Evolutionary conservation across 2,113 vertebrate species (phyloP).

Genomic region (Ophthalmolycus amberensis): DNA sequence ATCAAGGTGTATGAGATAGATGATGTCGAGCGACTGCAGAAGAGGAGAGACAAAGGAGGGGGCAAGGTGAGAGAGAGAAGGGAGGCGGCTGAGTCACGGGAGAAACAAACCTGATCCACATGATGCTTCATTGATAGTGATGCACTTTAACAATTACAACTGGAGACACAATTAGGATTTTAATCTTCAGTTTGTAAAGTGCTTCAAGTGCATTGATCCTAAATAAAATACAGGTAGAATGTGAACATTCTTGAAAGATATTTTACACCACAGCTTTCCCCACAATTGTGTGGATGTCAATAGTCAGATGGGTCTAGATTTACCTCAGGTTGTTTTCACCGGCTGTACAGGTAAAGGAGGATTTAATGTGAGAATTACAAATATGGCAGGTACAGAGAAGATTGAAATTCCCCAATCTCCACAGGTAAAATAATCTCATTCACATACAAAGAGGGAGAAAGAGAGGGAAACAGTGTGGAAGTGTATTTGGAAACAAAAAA

Average conservation of each 20-base stretch:
- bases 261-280: neutral
- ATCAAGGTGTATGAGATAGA: slow-evolving; percentile 99
- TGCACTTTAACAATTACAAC: neutral
- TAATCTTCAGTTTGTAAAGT: neutral
- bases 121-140: neutral
- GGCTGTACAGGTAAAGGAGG: neutral
- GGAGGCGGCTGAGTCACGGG: neutral
- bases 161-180: neutral
- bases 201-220: neutral
- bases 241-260: neutral
- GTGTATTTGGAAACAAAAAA: neutral
- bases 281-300: neutral
- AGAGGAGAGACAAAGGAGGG: slow-evolving; percentile 84
- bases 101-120: slow-evolving; percentile 9
- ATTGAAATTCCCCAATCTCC: neutral
- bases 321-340: neutral
- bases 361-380: neutral
- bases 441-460: neutral
- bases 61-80: slow-evolving; percentile 86
- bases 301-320: neutral
- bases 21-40: slow-evolving; percentile 94
- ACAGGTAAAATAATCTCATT: neutral
- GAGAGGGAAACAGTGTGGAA: neutral
- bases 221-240: neutral
- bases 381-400: neutral